A percentile compares a stretch with the other conserved stretches of the same genome.
Conservation (phyloP, 2,113 vertebrate genomes). For the Stomatorhinus ivindoensis region DNA sequence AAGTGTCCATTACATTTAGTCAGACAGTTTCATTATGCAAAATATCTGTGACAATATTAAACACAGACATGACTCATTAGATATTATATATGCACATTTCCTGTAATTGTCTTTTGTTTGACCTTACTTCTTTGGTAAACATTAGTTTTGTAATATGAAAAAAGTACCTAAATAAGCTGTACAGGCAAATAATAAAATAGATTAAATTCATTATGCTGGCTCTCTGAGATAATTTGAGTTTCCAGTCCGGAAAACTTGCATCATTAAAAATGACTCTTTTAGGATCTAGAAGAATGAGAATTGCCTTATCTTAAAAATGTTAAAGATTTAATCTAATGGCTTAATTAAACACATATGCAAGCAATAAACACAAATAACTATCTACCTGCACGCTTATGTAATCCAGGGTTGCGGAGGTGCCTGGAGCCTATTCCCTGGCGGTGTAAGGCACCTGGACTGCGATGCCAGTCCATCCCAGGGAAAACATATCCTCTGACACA, state of each 20-base stretch:
- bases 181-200: neutral
- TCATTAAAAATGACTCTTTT: neutral
- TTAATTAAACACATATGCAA: neutral
- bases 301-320: neutral
- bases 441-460: neutral
- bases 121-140: neutral
- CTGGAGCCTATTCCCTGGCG: neutral
- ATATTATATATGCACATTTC: slow-evolving; percentile 9
- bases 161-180: neutral
- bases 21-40: slow-evolving; percentile 3
- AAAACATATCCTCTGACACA: neutral
- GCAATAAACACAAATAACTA: neutral
- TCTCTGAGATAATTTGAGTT: neutral
- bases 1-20: neutral
- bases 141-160: neutral
- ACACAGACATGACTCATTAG: neutral
- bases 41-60: neutral
- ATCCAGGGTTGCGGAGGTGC: neutral
- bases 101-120: neutral
- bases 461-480: neutral
- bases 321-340: neutral
- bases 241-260: neutral
- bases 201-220: neutral
- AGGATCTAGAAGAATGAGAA: neutral
- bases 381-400: neutral